Evolutionary conservation across 1,140 invertebrate species (phyloP).

Genomic region (Littorina saxatilis): DNA sequence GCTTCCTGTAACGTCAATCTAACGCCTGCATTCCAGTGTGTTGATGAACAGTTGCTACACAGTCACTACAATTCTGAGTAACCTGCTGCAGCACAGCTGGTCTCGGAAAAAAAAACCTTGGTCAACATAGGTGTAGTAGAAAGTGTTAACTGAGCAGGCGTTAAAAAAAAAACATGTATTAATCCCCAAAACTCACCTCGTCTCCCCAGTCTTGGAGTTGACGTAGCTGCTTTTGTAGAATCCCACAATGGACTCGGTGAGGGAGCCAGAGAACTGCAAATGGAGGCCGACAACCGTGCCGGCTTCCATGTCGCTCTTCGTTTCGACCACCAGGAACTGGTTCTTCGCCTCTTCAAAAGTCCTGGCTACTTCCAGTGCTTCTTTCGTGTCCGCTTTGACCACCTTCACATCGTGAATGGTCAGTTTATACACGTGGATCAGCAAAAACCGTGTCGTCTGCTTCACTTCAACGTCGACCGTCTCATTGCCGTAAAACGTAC

Average conservation of each 20-base stretch:
- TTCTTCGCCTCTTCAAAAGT: slow-evolving; percentile 78
- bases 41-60: too few species aligned
- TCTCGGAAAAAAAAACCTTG: too few species aligned
- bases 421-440: slow-evolving; percentile 74
- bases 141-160: too few species aligned
- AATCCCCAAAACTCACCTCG: slow-evolving; percentile 72
- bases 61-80: too few species aligned
- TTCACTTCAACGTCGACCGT: slow-evolving; percentile 67
- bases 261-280: slow-evolving; percentile 82
- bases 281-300: slow-evolving; percentile 70
- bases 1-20: too few species aligned
- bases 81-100: too few species aligned
- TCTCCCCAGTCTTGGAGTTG: slow-evolving; percentile 77
- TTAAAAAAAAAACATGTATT: too few species aligned
- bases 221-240: slow-evolving; percentile 88
- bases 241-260: slow-evolving; percentile 83
- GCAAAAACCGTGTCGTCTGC: slow-evolving; percentile 68
- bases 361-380: slow-evolving; percentile 59
- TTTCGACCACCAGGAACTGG: slow-evolving; percentile 83
- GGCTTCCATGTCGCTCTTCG: slow-evolving; percentile 74
- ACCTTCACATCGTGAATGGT: slow-evolving; percentile 69
- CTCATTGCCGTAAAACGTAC: slow-evolving; percentile 70
- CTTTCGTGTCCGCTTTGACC: slow-evolving; percentile 35
- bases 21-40: too few species aligned
- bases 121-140: too few species aligned